phyloP scores from a whole-genome alignment of 2,797 vertebrate species.

The Sebastes goodei region DNA sequence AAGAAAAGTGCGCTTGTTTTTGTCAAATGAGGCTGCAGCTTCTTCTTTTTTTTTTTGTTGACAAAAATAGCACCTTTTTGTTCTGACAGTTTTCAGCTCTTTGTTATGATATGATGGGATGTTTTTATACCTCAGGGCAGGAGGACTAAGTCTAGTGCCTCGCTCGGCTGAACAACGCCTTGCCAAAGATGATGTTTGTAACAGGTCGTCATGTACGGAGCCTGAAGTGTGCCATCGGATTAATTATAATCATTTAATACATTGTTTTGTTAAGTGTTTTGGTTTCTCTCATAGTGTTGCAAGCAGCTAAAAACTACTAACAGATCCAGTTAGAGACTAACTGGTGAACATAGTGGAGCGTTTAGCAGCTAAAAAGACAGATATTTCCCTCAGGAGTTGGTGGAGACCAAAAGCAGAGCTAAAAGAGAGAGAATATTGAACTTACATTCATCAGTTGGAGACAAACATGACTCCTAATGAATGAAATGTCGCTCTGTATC shows the following conservation, averaged over 20 bases:
- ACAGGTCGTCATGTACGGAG: neutral
- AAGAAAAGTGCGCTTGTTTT: slow-evolving; percentile 32
- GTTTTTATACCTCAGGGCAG: neutral
- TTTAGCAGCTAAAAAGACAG: neutral
- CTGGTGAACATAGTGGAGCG: neutral
- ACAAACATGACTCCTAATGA: no score
- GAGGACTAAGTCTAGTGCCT: neutral
- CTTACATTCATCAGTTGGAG: no score
- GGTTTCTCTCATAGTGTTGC: neutral
- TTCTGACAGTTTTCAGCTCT: slow-evolving; percentile 21
- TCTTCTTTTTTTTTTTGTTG: neutral
- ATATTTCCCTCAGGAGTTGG: neutral
- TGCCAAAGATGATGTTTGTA: neutral
- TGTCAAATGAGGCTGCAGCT: neutral
- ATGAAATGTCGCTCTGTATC: neutral
- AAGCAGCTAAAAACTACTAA: neutral
- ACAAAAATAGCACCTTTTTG: slow-evolving; percentile 36
- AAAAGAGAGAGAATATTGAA: no score
- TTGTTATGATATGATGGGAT: slow-evolving; percentile 18
- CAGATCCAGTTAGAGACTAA: no score
- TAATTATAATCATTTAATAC: neutral
- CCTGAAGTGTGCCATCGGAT: slow-evolving; percentile 3
- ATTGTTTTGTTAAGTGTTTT: neutral
- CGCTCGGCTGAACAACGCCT: neutral
- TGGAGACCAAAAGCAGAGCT: neutral